A percentile compares a stretch with the other conserved stretches of the same genome.
phyloP scores from a whole-genome alignment of 1,140 invertebrate genomes.

The Sarcophaga bullata region DNA sequence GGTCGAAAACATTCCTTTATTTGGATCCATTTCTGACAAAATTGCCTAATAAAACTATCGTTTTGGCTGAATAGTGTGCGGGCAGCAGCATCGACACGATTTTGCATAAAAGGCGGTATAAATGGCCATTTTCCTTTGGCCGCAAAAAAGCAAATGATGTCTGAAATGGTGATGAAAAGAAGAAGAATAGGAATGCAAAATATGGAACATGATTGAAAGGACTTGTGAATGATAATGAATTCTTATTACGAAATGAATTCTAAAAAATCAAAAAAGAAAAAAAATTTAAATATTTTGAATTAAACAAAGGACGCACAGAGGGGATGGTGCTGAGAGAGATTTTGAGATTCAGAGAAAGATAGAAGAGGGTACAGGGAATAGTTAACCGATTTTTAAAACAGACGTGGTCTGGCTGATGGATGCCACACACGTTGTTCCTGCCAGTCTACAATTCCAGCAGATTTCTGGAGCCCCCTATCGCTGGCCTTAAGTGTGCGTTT shows the following conservation, averaged over 20 bases:
- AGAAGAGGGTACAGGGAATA: constrained; percentile 63
- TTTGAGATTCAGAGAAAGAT: no score
- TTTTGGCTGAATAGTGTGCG: constrained; percentile 56
- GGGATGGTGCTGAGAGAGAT: no score
- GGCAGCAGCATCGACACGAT: constrained; percentile 54
- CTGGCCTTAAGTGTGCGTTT: neutral
- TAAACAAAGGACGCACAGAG: no score
- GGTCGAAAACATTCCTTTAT: constrained; percentile 62
- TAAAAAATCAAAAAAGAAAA: no score
- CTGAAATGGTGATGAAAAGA: constrained; percentile 44
- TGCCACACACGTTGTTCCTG: no score
- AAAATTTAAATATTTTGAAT: no score
- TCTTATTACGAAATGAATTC: no score
- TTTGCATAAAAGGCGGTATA: constrained; percentile 60
- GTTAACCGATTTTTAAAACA: constrained; percentile 61
- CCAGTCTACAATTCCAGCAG: constrained; percentile 53
- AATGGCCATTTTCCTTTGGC: constrained; percentile 64
- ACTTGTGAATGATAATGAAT: no score
- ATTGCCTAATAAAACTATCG: constrained; percentile 57
- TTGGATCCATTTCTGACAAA: constrained; percentile 61
- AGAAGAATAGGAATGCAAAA: neutral
- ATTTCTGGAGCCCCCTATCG: neutral
- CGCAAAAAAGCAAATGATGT: constrained; percentile 63
- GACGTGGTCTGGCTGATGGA: no score
- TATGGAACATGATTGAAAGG: neutral